A percentile compares a stretch with the other conserved stretches of the same genome.
Conservation (phyloP, 1,140 invertebrate species). For the Euglossa dilemma region DNA sequence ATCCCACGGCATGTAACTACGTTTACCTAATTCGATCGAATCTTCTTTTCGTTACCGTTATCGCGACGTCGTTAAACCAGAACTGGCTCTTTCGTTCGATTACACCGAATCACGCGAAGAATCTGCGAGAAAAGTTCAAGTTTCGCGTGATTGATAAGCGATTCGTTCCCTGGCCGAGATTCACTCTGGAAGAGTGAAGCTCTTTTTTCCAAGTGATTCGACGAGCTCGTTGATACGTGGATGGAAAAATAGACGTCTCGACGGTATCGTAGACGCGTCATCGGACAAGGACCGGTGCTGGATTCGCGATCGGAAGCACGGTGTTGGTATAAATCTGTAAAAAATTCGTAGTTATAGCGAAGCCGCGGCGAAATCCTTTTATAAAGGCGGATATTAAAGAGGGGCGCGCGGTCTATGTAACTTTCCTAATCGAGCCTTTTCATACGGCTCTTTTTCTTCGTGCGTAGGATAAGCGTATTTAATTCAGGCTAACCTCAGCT, state of each 20-base stretch:
- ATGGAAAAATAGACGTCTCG: not conserved
- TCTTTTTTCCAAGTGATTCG: not conserved
- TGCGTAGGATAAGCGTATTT: slow-evolving; percentile 47
- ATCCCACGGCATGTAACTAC: no score
- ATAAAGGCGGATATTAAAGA: slow-evolving; percentile 20
- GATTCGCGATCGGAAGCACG: not conserved
- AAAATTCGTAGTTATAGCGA: not conserved
- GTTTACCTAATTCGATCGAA: no score
- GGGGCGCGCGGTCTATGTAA: not conserved
- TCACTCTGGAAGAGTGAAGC: not conserved
- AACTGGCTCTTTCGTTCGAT: no score
- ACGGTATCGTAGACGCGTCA: no score
- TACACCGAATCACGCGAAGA: no score
- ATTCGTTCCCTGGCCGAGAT: no score
- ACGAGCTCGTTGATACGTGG: not conserved
- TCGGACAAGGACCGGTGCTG: not conserved
- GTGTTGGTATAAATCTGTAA: not conserved
- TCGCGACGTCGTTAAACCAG: no score
- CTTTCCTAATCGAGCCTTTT: slow-evolving; percentile 44
- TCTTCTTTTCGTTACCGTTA: no score
- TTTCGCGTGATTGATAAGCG: no score
- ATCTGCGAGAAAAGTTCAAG: not conserved
- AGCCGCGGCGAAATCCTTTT: slow-evolving; percentile 6
- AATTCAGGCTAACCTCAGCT: slow-evolving; percentile 41
- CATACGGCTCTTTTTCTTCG: slow-evolving; percentile 42